These are phyloP conservation scores for Caiman crocodilus DNA, from an alignment of 2,797 vertebrate genomes.

Conservation along the genomic window DNA sequence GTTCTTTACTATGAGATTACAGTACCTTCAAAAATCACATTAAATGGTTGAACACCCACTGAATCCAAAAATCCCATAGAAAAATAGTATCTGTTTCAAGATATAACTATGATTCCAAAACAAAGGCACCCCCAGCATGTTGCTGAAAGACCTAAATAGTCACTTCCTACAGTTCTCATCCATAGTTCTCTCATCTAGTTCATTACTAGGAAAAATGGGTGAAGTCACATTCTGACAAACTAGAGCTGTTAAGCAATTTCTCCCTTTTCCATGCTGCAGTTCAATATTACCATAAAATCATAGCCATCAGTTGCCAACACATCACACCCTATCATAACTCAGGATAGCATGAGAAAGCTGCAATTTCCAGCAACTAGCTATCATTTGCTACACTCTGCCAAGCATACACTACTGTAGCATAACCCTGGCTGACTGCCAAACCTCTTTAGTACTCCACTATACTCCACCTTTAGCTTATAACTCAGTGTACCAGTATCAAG, in stretches of 20 bases:
- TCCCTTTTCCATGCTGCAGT: conserved; percentile 28
- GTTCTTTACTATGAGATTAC: not conserved
- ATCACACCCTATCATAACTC: conserved; percentile 59
- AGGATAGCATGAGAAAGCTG: not conserved
- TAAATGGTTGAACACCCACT: not conserved
- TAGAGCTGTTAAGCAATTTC: conserved; percentile 58
- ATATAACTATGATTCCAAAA: not conserved
- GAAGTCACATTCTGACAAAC: conserved; percentile 56
- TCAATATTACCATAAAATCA: conserved; percentile 70
- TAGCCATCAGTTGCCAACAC: conserved; percentile 56
- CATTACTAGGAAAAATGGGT: conserved; percentile 45
- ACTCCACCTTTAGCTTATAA: conserved; percentile 40
- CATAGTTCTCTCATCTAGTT: conserved; percentile 12
- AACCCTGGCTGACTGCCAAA: conserved; percentile 25
- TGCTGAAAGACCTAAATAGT: not conserved
- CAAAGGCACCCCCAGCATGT: not conserved
- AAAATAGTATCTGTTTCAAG: not conserved
- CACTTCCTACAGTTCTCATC: not conserved
- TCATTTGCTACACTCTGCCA: conserved; percentile 59
- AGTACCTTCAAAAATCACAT: not conserved
- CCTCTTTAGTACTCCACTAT: not conserved
- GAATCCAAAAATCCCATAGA: not conserved
- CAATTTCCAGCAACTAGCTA: conserved; percentile 48
- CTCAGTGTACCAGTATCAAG: conserved; percentile 31
- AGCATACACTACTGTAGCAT: conserved; percentile 3